phyloP scores from a whole-genome alignment of 2,113 vertebrate species.

The Casuarius casuarius region DNA sequence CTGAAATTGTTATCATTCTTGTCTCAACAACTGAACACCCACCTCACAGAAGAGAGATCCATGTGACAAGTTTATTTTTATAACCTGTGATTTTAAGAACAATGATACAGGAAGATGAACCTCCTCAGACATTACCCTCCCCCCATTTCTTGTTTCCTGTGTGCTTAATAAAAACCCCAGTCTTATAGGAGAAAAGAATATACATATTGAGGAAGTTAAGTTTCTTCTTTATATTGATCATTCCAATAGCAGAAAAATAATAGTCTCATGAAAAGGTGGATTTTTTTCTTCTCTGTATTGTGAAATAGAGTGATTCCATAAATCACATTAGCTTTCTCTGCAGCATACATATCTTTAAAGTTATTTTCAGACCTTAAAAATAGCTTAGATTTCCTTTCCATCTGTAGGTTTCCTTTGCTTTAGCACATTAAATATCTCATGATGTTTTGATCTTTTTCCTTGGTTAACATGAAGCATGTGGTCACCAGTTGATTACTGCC shows the following conservation, averaged over 20 bases:
- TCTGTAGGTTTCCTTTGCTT: neutral
- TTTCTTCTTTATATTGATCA: neutral
- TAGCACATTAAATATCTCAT: neutral
- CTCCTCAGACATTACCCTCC: slow-evolving; percentile 13
- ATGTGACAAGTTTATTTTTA: slow-evolving; percentile 70
- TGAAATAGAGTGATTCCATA: neutral
- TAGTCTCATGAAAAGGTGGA: neutral
- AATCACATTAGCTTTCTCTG: neutral
- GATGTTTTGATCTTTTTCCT: neutral
- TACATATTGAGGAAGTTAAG: neutral
- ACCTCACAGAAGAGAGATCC: slow-evolving; percentile 58
- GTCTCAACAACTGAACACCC: slow-evolving; percentile 57
- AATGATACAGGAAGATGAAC: slow-evolving; percentile 51
- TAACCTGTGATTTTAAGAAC: slow-evolving; percentile 64
- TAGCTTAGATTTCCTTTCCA: neutral
- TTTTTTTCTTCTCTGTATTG: neutral
- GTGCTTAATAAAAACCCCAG: neutral
- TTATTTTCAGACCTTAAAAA: neutral
- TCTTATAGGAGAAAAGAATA: neutral
- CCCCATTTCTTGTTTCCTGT: slow-evolving; percentile 40
- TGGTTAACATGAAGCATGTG: neutral
- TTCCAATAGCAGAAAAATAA: too few relatives aligned
- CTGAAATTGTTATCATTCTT: slow-evolving; percentile 31
- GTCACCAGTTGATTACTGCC: neutral
- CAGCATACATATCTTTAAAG: neutral